Conservation (phyloP, 2,888 invertebrate species). For the Diaperis boleti region DNA sequence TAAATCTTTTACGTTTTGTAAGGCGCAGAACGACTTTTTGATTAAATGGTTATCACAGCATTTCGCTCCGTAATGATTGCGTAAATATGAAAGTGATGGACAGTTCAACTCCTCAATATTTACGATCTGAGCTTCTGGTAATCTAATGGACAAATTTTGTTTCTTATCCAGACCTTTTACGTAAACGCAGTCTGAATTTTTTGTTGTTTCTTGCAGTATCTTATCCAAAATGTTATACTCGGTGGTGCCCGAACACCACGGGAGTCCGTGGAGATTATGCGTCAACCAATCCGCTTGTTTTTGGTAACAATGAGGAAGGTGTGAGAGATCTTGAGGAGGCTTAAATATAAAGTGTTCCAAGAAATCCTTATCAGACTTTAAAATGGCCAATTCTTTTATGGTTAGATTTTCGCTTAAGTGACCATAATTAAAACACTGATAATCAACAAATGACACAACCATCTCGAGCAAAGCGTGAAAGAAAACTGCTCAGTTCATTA, state of each 20-base stretch:
- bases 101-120: slow-evolving; percentile 18
- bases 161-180: slow-evolving; percentile 19
- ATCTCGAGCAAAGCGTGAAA: neutral
- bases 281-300: slow-evolving; percentile 14
- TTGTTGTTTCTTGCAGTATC: neutral
- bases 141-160: neutral
- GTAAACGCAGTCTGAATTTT: slow-evolving; percentile 5
- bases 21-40: slow-evolving; percentile 2
- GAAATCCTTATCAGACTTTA: neutral
- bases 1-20: slow-evolving; percentile 9
- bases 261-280: slow-evolving; percentile 10
- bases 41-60: neutral
- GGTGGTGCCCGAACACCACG: slow-evolving; percentile 3
- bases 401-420: neutral
- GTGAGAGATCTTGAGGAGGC: neutral
- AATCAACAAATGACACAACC: too few species aligned
- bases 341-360: neutral
- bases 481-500: neutral
- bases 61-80: neutral
- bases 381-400: neutral
- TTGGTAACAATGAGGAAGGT: neutral
- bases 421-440: too few species aligned
- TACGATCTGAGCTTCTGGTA: slow-evolving; percentile 1
- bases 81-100: slow-evolving; percentile 3
- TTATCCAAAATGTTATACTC: slow-evolving; percentile 8